Base-by-base conservation (phyloP, 2,113 vertebrate species). In the Prinia subflava region DNA sequence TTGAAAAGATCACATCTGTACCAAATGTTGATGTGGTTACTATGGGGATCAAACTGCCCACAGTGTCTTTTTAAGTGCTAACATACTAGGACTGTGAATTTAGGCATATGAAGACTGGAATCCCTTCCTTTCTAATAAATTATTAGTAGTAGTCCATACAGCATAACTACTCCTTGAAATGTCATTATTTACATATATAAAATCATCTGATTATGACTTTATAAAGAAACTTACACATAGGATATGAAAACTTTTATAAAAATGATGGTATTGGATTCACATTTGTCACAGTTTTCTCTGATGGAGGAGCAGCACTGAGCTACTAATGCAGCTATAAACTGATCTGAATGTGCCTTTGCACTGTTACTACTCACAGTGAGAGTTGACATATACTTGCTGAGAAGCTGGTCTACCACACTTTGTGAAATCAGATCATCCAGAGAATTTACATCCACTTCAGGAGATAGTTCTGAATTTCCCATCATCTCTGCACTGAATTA, bases 321-420 rank as follows among this genome's bases (percentile, higher is more conserved):
- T 25, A 81, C 44, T 70, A 78, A 60, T 8, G 21, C 9, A 78
- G 35, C 46, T 30, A 46, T 7, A 25, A 62, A 86, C 24, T 52
- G 53, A 60, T 57, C 21, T 3, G 2, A 85, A 49, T 15, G 28
- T 59, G 15, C 20, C 49, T 37, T 21, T 56, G 49, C 55, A 62
- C 24, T 67, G 8, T 16, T 65, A 21, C 15, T 95, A 96, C 98
- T 98, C 95, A 99, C 99, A 5, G 98, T 99, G n/a, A 99, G 99
- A 0, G 99, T 99, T 81, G 98, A 97, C 96, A 99, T 98, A 56
- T 99, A 99, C 73, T 98, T 99, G 96, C 98, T 98, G 30, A 99
- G 99, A 74, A 99, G 98, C n/a, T 98, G 94, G 13, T 99, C 97
- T 83, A 99, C 98, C 78, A 99, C 98, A 1, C 98, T 95, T 81